Base-by-base conservation (phyloP, 2,797 vertebrate species). In the Salarias fasciatus region DNA sequence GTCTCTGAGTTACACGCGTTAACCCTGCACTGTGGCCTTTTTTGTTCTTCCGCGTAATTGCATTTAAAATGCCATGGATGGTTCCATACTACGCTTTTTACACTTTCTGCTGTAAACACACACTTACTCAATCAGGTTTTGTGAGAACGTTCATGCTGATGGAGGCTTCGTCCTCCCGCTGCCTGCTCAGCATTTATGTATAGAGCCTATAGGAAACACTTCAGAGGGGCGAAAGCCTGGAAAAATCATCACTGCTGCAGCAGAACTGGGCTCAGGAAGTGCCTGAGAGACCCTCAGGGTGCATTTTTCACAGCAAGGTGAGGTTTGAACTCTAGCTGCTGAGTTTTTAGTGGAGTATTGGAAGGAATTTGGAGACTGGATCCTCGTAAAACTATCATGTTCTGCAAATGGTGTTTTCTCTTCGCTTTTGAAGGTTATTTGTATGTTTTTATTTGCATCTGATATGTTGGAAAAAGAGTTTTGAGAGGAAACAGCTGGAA, bases 171-270 rank as follows among this genome's bases (percentile, higher is more conserved):
- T 40, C 41, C 38, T 49, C 53, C 57, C 6, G 47, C 65, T 80
- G 75, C 66, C 80, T 40, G 59, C 73, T 79, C 65, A 64, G 70
- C 63, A 29, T 60, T 24, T 56, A 53, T 53, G 40, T 48, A 48
- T 60, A n/a, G n/a, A n/a, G n/a, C 18, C 67, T 82, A 81, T 86
- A 74, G 79, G 80, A 79, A 66, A 56, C 50, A 74, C 63, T 71
- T 84, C 82, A 85, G 63, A 82, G 69, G 46, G 49, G 29, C 7
- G 50, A 77, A 81, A 88, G 84, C 65, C 86, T 91, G 89, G 75
- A 84, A 88, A 90, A 89, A 58, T 64, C 72, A 86, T 89, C 76
- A 80, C 6, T 14, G 76, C 55, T 48, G 6, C 46, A 30, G 60
- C 74, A 63, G 69, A 8, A 0, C 73, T 65, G 57, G 59, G 47